Evolutionary conservation across 1,140 invertebrate species (phyloP).

Genomic region (Belonocnema kinseyi): DNA sequence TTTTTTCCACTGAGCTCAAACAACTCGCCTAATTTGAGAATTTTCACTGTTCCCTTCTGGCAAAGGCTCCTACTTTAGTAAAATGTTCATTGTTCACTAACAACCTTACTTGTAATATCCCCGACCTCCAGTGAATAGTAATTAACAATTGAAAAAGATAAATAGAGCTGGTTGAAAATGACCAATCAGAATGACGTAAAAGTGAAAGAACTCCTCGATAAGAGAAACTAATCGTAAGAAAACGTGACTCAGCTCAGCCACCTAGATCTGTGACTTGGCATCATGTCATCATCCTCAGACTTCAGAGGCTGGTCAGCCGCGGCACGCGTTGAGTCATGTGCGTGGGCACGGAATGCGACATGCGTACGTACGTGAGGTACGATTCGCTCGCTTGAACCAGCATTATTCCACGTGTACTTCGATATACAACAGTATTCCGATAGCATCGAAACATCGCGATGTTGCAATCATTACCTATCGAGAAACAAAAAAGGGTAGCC

Average conservation of each 20-base stretch:
- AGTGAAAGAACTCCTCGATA: conserved; percentile 51
- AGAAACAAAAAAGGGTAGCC: neutral
- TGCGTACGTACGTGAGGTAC: conserved; percentile 29
- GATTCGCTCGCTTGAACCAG: conserved; percentile 10
- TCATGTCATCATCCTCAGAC: conserved; percentile 42
- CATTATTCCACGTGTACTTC: conserved; percentile 29
- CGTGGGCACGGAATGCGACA: conserved; percentile 51
- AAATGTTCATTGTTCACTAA: too few species aligned
- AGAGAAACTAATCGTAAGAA: conserved; percentile 50
- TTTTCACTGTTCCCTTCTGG: too few species aligned
- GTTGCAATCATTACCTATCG: conserved; percentile 21
- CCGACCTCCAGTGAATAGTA: too few species aligned
- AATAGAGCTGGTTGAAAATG: conserved; percentile 11
- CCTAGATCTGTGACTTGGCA: conserved; percentile 51
- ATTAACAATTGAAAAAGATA: neutral
- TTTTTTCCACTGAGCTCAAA: too few species aligned
- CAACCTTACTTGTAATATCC: too few species aligned
- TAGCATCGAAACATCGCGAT: neutral
- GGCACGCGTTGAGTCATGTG: conserved; percentile 56
- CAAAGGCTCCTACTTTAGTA: too few species aligned
- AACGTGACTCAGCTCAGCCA: conserved; percentile 53
- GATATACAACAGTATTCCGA: conserved; percentile 19
- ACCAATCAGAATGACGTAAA: conserved; percentile 40
- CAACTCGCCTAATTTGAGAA: too few species aligned
- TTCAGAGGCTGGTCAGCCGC: conserved; percentile 11